A percentile compares a stretch with the other conserved stretches of the same genome.
These are phyloP conservation scores for Pandion haliaetus DNA, from an alignment of 2,113 vertebrate genomes.

Conservation along the genomic window DNA sequence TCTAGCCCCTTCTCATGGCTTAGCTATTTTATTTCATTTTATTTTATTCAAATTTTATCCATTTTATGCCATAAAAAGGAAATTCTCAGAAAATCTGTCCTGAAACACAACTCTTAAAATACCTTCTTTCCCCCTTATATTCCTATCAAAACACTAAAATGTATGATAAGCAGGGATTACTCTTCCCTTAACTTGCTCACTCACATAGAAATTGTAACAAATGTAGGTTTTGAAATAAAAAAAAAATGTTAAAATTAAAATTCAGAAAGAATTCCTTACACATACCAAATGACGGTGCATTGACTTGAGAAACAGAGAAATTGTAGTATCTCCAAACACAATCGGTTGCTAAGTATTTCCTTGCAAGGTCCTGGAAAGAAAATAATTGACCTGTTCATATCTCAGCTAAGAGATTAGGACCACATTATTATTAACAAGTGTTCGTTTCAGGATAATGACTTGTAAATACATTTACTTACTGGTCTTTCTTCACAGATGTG, in stretches of 20 bases:
- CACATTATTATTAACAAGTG: background rate
- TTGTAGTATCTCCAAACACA: slow-evolving; percentile 92
- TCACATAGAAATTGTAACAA: background rate
- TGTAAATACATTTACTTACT: slow-evolving; percentile 68
- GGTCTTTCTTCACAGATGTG: slow-evolving; percentile 88
- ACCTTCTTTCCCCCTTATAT: background rate
- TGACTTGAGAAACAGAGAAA: slow-evolving; percentile 85
- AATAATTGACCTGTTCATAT: background rate
- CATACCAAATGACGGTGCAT: slow-evolving; percentile 86
- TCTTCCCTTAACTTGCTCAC: background rate
- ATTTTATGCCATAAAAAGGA: background rate
- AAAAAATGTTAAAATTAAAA: background rate
- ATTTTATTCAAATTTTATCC: background rate
- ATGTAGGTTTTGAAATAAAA: background rate
- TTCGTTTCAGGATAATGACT: background rate
- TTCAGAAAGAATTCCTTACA: slow-evolving; percentile 16
- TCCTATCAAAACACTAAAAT: background rate
- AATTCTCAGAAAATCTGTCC: background rate
- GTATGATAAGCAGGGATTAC: background rate
- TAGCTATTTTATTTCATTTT: background rate
- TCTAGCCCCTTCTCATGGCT: background rate
- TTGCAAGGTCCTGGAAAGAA: slow-evolving; percentile 77
- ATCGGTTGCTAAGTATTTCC: slow-evolving; percentile 67
- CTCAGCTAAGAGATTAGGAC: background rate
- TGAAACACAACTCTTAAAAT: background rate